Percentiles rank a stretch among this genome's conserved stretches.
Conservation (phyloP, 2,888 invertebrate species). For the Amblyjoppa proteus region DNA sequence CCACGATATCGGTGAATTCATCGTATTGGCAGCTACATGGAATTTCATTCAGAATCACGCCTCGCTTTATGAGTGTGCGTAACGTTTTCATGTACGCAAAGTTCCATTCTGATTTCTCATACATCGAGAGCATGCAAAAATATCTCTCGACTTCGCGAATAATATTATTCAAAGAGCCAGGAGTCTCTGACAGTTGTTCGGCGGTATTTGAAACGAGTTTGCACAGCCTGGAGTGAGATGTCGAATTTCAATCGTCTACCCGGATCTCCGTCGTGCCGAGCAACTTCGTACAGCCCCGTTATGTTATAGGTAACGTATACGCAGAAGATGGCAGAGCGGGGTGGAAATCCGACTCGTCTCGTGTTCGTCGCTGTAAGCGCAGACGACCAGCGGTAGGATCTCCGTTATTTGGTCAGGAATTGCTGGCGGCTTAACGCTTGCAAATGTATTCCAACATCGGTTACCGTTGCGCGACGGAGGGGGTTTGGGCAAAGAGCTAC, state of each 20-base stretch:
- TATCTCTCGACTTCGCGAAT: conserved; percentile 4
- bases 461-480: conserved; percentile 59
- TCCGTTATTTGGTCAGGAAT: conserved; percentile 68
- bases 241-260: conserved; percentile 55
- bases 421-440: conserved; percentile 69
- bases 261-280: conserved; percentile 33
- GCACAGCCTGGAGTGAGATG: conserved; percentile 40
- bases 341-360: conserved; percentile 47
- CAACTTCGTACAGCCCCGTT: conserved; percentile 27
- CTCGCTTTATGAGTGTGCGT: neutral
- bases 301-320: conserved; percentile 24
- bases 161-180: conserved; percentile 42
- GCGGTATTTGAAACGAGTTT: conserved; percentile 51
- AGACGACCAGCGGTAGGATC: conserved; percentile 58
- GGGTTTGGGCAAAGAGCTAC: conserved; percentile 34
- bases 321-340: conserved; percentile 33
- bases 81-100: neutral
- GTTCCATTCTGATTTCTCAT: conserved; percentile 1
- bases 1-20: neutral
- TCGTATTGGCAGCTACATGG: neutral
- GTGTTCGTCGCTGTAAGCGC: conserved; percentile 51
- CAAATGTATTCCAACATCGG: conserved; percentile 71
- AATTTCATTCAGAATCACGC: conserved; percentile 6
- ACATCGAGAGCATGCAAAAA: conserved; percentile 8
- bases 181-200: conserved; percentile 31